phyloP scores from a whole-genome alignment of 2,113 vertebrate genomes.

The Azemiops feae region DNA sequence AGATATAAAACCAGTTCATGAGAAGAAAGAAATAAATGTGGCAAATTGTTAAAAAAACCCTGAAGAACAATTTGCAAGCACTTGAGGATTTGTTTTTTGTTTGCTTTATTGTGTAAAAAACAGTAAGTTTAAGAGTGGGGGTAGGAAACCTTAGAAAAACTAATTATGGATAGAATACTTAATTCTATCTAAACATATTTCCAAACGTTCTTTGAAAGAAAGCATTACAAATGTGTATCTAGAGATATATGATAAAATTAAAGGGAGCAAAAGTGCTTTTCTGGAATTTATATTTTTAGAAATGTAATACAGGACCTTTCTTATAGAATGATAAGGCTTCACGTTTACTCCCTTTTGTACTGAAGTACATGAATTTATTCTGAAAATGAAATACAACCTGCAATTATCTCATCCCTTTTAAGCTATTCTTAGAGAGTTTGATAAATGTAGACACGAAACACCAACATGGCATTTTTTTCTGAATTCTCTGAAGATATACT shows the following conservation, averaged over 20 bases:
- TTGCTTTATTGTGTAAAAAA: slow-evolving; percentile 32
- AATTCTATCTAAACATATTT: slow-evolving; percentile 5
- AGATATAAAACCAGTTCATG: slow-evolving; percentile 48
- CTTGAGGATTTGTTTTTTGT: slow-evolving; percentile 28
- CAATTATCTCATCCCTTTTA: background rate
- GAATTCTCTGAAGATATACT: background rate
- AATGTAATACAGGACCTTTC: background rate
- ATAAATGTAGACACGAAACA: background rate
- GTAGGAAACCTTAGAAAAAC: background rate
- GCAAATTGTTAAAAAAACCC: slow-evolving; percentile 32
- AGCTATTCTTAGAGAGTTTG: background rate
- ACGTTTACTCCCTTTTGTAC: background rate
- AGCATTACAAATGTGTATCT: background rate
- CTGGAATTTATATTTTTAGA: background rate
- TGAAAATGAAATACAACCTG: background rate
- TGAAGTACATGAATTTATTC: slow-evolving; percentile 13
- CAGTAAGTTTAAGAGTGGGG: too few relatives aligned
- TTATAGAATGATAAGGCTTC: background rate
- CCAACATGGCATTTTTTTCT: background rate
- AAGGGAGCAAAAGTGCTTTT: background rate
- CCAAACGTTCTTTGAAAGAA: background rate
- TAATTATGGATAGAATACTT: slow-evolving; percentile 10
- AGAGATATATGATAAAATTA: background rate
- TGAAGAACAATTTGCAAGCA: slow-evolving; percentile 29
- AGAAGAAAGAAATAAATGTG: slow-evolving; percentile 50